Base-by-base conservation (phyloP, 1,140 invertebrate genomes). In the Gonatopus flavifemur region DNA sequence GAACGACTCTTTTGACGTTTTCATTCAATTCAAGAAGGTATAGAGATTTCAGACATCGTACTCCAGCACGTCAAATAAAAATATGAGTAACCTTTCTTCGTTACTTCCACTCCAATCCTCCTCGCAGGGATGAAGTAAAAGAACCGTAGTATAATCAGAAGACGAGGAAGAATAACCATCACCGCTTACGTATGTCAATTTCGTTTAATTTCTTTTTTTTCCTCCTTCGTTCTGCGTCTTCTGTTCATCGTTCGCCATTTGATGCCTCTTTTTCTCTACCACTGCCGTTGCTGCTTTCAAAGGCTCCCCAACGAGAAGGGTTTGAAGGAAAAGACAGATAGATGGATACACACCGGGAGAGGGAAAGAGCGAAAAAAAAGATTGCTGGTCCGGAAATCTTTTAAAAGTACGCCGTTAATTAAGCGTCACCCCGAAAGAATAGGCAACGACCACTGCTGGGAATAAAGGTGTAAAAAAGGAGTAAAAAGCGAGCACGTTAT, bases 331-430 rank as follows among this genome's bases (percentile, higher is more conserved):
- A 16, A 5, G 12, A 3, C 15, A 35, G 3, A 15, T 7, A 12
- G 15, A n/a, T n/a, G n/a, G n/a, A n/a, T n/a, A n/a, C n/a, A n/a
- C n/a, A 25, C 10, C 5, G 25, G 32, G 24, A 24, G 8, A 43
- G 8, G 13, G 13, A 22, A 20, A 35, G 32, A 47, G 36, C 9
- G 18, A 39, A 10, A 13, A 40, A 41, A 54, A 49, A 41, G 38
- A 20, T 22, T 22, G 19, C 9, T 21, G n/a, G n/a, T 13, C 45
- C 48, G 50, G 58, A 59, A 59, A 57, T 46, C 51, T 64, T 46
- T 45, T 52, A 40, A 63, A 61, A 52, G 37, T 55, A 52, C 47
- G 52, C 52, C 55, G 58, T 57, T 66, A 66, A 66, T 66, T 66
- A 66, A 66, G 61, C 61, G 61, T 35, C 63, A 63, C 55, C 53